Base-by-base conservation (phyloP, 2,797 vertebrate species). In the Loris lydekkerianus region DNA sequence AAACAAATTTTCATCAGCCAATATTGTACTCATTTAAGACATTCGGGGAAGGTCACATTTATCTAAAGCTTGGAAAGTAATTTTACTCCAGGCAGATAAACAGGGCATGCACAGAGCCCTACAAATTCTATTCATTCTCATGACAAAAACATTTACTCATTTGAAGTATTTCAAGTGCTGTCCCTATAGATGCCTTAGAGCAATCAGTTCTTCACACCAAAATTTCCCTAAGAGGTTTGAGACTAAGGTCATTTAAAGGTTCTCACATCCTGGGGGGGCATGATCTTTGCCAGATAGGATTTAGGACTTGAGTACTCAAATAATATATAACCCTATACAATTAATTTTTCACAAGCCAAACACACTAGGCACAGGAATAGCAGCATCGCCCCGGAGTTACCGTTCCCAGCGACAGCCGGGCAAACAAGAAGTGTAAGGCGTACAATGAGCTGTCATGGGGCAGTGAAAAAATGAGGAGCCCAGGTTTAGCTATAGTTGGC, bases 31-130 rank as follows among this genome's bases (percentile, higher is more conserved):
- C 86, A 73, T 90, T 83, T 65, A 77, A 87, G 46, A 96, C 87
- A 96, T 96, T 93, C 91, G 72, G 84, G 75, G 53, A 93, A 84
- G 69, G n/a, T 93, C 91, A 93, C 76, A 96, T 92, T 96, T 97
- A 88, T 91, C 83, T 93, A 86, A 43, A 60, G 81, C 83, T 93
- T 77, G 73, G 86, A 37, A 96, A 82, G 67, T 78, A 91, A 97
- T 97, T 97, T 98, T 81, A 75, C 67, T 70, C 37, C 10, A 60
- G 82, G 78, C 72, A 96, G 89, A 93, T 86, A 92, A 56, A 81
- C 27, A 90, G 65, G 43, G n/a, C 60, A 18, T 85, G 76, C 89
- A 89, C 18, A 96, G 67, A 94, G 46, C 43, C 27, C 46, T 73
- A 60, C 21, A 90, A 63, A 96, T 95, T 93, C 60, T 92, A 94